These are phyloP conservation scores for Zygogramma bicolorata DNA, from an alignment of 2,888 invertebrate genomes.

Conservation along the genomic window DNA sequence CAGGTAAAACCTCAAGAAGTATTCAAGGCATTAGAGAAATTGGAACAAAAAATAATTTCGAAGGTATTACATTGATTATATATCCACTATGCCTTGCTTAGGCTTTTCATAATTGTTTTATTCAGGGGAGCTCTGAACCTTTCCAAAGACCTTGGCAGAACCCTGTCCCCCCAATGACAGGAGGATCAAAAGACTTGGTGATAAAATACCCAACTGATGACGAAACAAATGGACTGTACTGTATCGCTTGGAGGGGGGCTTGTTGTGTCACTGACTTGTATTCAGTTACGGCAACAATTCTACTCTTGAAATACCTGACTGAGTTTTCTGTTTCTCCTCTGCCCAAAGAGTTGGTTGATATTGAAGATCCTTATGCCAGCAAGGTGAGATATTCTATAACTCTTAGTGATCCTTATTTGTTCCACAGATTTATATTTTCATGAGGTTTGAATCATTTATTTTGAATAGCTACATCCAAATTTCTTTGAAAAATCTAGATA, in stretches of 20 bases:
- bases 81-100: too few species aligned
- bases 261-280: conserved; percentile 71
- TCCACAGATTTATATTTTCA: too few species aligned
- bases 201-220: conserved; percentile 85
- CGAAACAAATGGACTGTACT: conserved; percentile 83
- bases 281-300: conserved; percentile 74
- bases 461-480: too few species aligned
- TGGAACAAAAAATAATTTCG: conserved; percentile 82
- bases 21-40: conserved; percentile 77
- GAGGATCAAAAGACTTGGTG: conserved; percentile 70
- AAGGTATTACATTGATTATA: too few species aligned
- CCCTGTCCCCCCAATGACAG: conserved; percentile 73
- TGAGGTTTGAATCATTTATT: too few species aligned
- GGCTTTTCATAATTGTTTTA: too few species aligned
- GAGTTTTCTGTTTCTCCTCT: conserved; percentile 90
- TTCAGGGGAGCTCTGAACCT: conserved; percentile 68
- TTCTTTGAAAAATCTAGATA: too few species aligned
- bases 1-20: conserved; percentile 82
- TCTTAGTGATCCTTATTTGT: too few species aligned
- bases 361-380: conserved; percentile 84
- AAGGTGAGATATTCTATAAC: conserved; percentile 72
- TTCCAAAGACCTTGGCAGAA: conserved; percentile 85
- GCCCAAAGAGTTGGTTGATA: conserved; percentile 85
- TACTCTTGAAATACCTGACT: conserved; percentile 84
- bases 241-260: conserved; percentile 86